A percentile compares a stretch with the other conserved stretches of the same genome.
Evolutionary conservation across 2,113 vertebrate genomes (phyloP).

Genomic region (Stictonetta naevosa): DNA sequence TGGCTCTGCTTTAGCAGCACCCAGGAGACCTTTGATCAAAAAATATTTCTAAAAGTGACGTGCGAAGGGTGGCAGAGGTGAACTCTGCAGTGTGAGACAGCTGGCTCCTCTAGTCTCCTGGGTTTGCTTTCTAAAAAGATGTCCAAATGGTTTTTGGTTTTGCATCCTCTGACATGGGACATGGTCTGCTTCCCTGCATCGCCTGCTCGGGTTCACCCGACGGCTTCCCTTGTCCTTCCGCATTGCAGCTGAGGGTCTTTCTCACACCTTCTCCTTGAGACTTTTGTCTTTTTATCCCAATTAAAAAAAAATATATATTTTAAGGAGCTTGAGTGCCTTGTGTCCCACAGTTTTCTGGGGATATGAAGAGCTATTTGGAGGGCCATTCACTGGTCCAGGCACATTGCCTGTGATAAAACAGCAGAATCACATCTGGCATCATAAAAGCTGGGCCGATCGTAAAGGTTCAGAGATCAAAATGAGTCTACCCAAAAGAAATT

Average conservation of each 20-base stretch:
- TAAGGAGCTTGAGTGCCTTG: background rate
- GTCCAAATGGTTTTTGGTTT: background rate
- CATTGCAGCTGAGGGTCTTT: background rate
- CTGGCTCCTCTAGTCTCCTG: background rate
- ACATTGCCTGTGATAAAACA: background rate
- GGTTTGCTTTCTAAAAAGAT: background rate
- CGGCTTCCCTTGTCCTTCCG: background rate
- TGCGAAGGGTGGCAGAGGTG: background rate
- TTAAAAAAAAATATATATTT: background rate
- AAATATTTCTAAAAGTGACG: conserved; percentile 5
- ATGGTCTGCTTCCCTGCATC: background rate
- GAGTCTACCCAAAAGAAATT: background rate
- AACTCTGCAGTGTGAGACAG: background rate
- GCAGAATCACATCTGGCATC: background rate
- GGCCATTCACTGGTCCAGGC: background rate
- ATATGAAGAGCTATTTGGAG: background rate
- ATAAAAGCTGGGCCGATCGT: background rate
- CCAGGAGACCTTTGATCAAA: background rate
- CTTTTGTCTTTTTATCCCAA: background rate
- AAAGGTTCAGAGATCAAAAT: background rate
- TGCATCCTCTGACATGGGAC: background rate
- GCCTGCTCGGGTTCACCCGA: background rate
- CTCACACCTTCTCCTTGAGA: background rate
- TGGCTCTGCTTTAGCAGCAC: conserved; percentile 5
- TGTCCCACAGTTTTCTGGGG: background rate